Conservation (phyloP, 2,888 invertebrate species). For the Tenthredo scrophulariae region DNA sequence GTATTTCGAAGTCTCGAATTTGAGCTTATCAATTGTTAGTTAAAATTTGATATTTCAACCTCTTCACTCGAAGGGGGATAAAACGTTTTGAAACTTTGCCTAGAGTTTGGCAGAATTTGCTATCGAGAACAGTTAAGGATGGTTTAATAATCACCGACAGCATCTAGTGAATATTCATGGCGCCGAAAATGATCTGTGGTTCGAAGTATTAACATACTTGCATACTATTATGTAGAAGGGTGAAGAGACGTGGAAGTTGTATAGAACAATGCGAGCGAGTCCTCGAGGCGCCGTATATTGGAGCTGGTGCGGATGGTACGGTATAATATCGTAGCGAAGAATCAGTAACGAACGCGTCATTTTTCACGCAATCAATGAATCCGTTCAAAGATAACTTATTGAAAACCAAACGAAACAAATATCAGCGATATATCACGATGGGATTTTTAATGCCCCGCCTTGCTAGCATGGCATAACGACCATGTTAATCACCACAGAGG, state of each 20-base stretch:
- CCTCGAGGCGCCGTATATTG: background rate
- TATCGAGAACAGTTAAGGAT: slow-evolving; percentile 18
- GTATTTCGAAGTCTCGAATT: background rate
- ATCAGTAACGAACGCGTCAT: slow-evolving; percentile 52
- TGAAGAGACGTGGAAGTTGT: background rate
- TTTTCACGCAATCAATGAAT: slow-evolving; percentile 56
- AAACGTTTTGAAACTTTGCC: background rate
- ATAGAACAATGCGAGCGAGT: slow-evolving; percentile 21
- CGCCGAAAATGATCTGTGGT: slow-evolving; percentile 60
- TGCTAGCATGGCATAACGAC: slow-evolving; percentile 66
- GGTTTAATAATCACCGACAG: slow-evolving; percentile 42
- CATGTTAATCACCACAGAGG: slow-evolving; percentile 66
- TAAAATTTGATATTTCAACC: background rate
- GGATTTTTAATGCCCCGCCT: slow-evolving; percentile 62
- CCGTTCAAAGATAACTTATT: slow-evolving; percentile 58
- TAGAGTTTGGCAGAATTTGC: slow-evolving; percentile 26
- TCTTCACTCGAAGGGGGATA: background rate
- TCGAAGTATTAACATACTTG: slow-evolving; percentile 56
- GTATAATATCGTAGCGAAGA: background rate
- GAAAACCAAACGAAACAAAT: slow-evolving; percentile 65
- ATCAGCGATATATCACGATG: slow-evolving; percentile 64
- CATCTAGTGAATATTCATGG: slow-evolving; percentile 63
- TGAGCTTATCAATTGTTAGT: background rate
- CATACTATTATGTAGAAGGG: slow-evolving; percentile 41
- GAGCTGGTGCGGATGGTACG: background rate